Base-by-base conservation (phyloP, 2,113 vertebrate genomes). In the Camelus bactrianus region DNA sequence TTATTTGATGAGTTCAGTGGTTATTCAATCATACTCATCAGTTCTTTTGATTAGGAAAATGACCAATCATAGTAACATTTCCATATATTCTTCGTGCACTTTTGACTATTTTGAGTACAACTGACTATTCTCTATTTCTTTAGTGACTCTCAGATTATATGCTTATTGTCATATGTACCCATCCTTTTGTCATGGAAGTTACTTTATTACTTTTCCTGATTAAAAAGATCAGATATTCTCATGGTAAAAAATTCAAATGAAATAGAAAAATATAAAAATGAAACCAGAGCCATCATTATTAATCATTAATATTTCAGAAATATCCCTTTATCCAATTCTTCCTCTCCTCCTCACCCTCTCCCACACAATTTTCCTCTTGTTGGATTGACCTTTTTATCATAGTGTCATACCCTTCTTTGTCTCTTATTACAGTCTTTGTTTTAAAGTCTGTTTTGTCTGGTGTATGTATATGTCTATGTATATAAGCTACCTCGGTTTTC, bases 51-150 rank as follows among this genome's bases (percentile, higher is more conserved):
- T 35, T 89, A 60, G 65, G n/a, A 64, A 91, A 54, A 30, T 91
- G 42, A 76, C 12, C 1, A 42, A 5, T 42, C 42, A 50, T 94
- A 9, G 64, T 75, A 69, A 35, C 32, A 46, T 58, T 79, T 79
- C 42, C n/a, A 16, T 76, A 60, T 58, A 95, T 95, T 26, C 38
- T 35, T 46, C 85, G 52, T 90, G 3, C 8, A 42, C 26, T 80
- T 93, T 80, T 84, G 62, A 72, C 38, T 80, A 10, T 93, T 94
- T 91, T 82, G 26, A 95, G 4, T 77, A 67, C 22, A 80, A 17
- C 5, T 58, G 70, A 89, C 62, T 96, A 32, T 62, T 92, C n/a
- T 93, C 26, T 38, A 76, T 89, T 94, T 94, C 32, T 86, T 56
- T 64, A 56, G 13, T 76, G 35, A 86, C 32, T 80, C 91, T 24